Evolutionary conservation across 1,140 invertebrate genomes (phyloP), one percentile per base, ranked within the genome.

Genomic region (Andrena cerasifolii): DNA sequence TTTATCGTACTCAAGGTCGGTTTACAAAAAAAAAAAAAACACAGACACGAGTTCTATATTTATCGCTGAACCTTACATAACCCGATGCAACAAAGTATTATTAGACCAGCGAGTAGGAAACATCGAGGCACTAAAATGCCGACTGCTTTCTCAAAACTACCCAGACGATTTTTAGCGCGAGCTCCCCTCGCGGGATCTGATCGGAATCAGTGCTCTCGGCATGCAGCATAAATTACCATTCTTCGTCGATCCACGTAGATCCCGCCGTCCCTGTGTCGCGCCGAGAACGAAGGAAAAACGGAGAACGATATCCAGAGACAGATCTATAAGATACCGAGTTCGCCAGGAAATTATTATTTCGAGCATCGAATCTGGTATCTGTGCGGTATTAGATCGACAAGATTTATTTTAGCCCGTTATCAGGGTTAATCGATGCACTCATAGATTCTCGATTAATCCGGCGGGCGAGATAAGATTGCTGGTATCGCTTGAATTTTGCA

Each of bases 401-500:
- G 18, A 36, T 49, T 26, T 18, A 6, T 8, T 10, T 49, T 18
- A 56, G 0, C 28, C 28, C 14, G 3, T 62, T 63, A 63, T 68
- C 31, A 4, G 8, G 26, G 51, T 59, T 72, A 65, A 66, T 83
- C 53, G 74, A 62, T 83, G 62, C 62, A 71, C 49, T 82, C 40
- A 33, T 78, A 61, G 40, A 40, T 72, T 67, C 49, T 10, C 18
- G 7, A 73, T 83, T 51, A 45, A 78, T 56, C 73, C 43, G 6
- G 5, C 12, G 18, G 21, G 8, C n/a, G 14, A 59, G 81, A 83
- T 83, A 83, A 83, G 81, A 83, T 78, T 71, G 36, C 3, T 21
- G 10, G 59, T 65, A 53, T 65, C 40, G 40, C 24, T 5, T 26
- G 40, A 45, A 8, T 63, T 63, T 53, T 26, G n/a, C 36, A 36